These are phyloP conservation scores for Polydrusus pterygomalis DNA, from an alignment of 2,888 invertebrate genomes.

Conservation along the genomic window DNA sequence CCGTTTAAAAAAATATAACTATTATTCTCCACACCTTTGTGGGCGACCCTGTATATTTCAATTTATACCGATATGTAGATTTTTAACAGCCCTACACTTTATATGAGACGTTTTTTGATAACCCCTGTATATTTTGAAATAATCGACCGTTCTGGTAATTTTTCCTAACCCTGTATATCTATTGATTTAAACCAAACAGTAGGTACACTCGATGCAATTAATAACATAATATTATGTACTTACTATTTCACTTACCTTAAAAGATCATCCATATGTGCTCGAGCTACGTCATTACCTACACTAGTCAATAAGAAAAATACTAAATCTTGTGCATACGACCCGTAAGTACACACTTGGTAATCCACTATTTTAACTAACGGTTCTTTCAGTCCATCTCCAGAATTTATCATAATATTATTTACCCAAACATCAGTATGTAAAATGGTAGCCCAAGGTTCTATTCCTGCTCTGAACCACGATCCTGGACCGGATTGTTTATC, in stretches of 20 bases:
- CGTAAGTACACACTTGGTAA: slow-evolving; percentile 61
- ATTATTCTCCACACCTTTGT: no score
- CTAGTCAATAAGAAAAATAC: slow-evolving; percentile 63
- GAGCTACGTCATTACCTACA: slow-evolving; percentile 48
- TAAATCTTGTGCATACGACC: slow-evolving; percentile 60
- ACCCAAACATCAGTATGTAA: slow-evolving; percentile 76
- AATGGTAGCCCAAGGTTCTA: slow-evolving; percentile 73
- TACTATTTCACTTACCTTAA: slow-evolving; percentile 29
- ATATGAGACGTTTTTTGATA: no score
- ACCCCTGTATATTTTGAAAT: no score
- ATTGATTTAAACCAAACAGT: no score
- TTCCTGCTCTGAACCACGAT: not conserved
- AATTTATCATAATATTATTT: slow-evolving; percentile 75
- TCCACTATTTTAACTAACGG: slow-evolving; percentile 60
- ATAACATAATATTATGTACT: no score
- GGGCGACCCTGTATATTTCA: no score
- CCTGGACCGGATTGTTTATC: slow-evolving; percentile 19
- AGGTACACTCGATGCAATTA: no score
- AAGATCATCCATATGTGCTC: slow-evolving; percentile 47
- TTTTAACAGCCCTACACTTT: no score
- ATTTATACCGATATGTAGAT: no score
- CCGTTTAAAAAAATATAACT: no score
- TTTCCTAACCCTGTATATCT: no score
- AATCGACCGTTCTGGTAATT: no score
- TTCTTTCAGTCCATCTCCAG: slow-evolving; percentile 58